A percentile compares a stretch with the other conserved stretches of the same genome.
Conservation (phyloP, 1,140 invertebrate genomes). For the Leucophenga varia region DNA sequence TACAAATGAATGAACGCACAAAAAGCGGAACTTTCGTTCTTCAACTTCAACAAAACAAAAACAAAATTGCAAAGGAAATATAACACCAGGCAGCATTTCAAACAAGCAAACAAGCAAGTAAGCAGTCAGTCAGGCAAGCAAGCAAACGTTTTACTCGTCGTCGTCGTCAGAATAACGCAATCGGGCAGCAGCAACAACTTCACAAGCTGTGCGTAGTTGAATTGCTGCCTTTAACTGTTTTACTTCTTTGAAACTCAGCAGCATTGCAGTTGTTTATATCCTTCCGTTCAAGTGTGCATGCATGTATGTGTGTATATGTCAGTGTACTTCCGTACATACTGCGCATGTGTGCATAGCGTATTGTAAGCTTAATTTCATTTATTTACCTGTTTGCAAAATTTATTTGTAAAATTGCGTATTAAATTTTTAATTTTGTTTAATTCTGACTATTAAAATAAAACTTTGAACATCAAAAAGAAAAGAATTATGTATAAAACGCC, state of each 20-base stretch:
- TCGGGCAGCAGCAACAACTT: no score
- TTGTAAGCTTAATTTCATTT: conserved; percentile 50
- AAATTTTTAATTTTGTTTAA: conserved; percentile 53
- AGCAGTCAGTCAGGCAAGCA: no score
- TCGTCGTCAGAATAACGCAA: no score
- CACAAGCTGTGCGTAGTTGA: conserved; percentile 24
- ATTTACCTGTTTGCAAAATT: conserved; percentile 47
- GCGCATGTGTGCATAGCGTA: no score
- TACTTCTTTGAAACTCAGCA: conserved; percentile 21
- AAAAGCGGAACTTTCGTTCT: background rate
- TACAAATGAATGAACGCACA: no score
- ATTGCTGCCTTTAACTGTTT: conserved; percentile 13
- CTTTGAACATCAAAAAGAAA: conserved; percentile 24
- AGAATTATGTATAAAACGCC: background rate
- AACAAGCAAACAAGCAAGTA: conserved; percentile 42
- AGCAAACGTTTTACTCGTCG: no score
- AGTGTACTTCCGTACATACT: conserved; percentile 12
- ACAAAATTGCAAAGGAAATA: background rate
- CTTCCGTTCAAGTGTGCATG: conserved; percentile 35
- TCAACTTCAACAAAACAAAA: background rate
- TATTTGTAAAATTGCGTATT: conserved; percentile 48
- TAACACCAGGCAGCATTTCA: background rate
- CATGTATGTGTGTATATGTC: conserved; percentile 18
- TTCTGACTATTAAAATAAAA: no score
- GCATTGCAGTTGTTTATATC: background rate